Conservation (phyloP, 1,140 invertebrate species). For the Pseudomyrmex gracilis region DNA sequence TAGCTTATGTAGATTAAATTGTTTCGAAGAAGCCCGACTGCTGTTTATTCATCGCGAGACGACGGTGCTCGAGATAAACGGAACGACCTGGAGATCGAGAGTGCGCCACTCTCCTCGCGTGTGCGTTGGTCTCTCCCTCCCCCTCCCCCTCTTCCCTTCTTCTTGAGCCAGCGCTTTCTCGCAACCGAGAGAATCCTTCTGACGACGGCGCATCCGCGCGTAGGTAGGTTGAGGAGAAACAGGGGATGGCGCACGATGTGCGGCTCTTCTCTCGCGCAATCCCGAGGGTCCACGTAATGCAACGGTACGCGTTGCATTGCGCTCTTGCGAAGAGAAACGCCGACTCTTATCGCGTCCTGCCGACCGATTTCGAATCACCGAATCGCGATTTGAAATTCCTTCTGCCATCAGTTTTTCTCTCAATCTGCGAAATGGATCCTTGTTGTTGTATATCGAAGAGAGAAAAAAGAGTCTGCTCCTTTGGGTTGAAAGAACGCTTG, state of each 20-base stretch:
- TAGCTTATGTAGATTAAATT: conserved; percentile 79
- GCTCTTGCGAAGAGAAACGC: conserved; percentile 12
- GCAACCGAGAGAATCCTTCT: conserved; percentile 36
- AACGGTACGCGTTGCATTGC: conserved; percentile 14
- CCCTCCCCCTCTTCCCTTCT: not conserved
- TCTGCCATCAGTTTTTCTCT: not conserved
- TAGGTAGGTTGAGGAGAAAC: not conserved
- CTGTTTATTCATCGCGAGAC: conserved; percentile 76
- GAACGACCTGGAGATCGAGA: conserved; percentile 59
- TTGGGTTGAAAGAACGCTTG: not conserved
- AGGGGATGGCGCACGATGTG: not conserved
- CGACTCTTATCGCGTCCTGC: not conserved
- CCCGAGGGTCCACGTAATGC: conserved; percentile 47
- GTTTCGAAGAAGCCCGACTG: conserved; percentile 72
- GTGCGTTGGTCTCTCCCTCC: not conserved
- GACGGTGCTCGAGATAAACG: conserved; percentile 72
- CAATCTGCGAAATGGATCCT: conserved; percentile 37
- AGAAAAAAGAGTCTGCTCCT: not conserved
- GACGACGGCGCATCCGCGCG: conserved; percentile 38
- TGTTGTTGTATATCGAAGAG: not conserved
- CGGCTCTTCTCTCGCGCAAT: conserved; percentile 31
- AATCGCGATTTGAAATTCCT: conserved; percentile 35
- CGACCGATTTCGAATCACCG: conserved; percentile 22
- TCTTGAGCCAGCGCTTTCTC: conserved; percentile 6
- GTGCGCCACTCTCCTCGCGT: not conserved